These are phyloP conservation scores for Ictalurus furcatus DNA, from an alignment of 2,113 vertebrate genomes.

Conservation along the genomic window DNA sequence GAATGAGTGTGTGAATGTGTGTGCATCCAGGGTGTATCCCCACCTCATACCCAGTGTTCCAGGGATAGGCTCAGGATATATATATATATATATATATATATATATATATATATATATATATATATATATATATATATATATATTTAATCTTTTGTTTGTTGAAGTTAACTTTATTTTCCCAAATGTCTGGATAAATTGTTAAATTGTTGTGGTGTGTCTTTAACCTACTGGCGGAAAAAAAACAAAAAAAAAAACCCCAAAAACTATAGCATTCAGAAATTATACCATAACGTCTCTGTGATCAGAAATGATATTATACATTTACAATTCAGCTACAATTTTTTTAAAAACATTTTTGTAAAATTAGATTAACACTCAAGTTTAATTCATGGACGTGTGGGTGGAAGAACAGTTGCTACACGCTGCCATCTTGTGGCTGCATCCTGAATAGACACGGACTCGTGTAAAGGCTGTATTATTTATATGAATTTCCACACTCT, in stretches of 20 bases:
- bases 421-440: slow-evolving; percentile 29
- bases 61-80: not conserved
- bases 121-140: too few relatives aligned
- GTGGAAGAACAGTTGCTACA: not conserved
- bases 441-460: not conserved
- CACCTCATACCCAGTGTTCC: not conserved
- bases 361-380: not conserved
- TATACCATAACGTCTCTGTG: not conserved
- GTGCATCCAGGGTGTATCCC: not conserved
- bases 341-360: not conserved
- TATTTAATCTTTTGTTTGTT: too few relatives aligned
- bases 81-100: too few relatives aligned
- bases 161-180: too few relatives aligned
- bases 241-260: not conserved
- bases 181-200: too few relatives aligned
- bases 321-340: not conserved
- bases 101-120: too few relatives aligned
- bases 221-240: too few relatives aligned
- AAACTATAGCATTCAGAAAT: not conserved
- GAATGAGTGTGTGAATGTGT: not conserved
- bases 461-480: not conserved
- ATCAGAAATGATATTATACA: not conserved
- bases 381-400: not conserved
- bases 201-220: too few relatives aligned
- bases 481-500: not conserved